Conservation (phyloP, 2,797 vertebrate genomes). For the Poecilia wingei region DNA sequence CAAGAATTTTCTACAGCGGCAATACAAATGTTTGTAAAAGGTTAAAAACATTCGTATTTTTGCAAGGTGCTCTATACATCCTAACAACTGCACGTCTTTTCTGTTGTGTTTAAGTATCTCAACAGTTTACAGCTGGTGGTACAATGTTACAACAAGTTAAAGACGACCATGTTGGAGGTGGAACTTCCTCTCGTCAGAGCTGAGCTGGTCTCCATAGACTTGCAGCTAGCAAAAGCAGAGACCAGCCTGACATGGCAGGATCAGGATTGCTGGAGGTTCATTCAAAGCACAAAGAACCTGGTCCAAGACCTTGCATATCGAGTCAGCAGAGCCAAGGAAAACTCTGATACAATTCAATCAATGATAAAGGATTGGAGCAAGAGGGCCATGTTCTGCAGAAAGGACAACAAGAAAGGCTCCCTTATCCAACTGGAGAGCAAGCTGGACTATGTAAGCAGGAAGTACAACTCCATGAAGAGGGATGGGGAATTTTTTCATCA, state of each 20-base stretch:
- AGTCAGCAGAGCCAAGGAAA: slow-evolving; percentile 78
- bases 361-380: slow-evolving; percentile 81
- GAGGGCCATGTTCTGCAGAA: slow-evolving; percentile 79
- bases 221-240: slow-evolving; percentile 75
- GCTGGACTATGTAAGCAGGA: slow-evolving; percentile 74
- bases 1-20: background rate
- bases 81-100: background rate
- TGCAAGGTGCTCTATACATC: background rate
- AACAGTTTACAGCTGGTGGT: slow-evolving; percentile 82
- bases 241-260: slow-evolving; percentile 78
- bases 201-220: slow-evolving; percentile 76
- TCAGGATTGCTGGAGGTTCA: slow-evolving; percentile 78
- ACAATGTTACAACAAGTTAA: slow-evolving; percentile 84
- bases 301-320: slow-evolving; percentile 73
- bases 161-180: slow-evolving; percentile 80
- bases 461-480: slow-evolving; percentile 76
- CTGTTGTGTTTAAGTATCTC: slow-evolving; percentile 69
- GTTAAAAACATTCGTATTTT: background rate
- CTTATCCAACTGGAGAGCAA: slow-evolving; percentile 82
- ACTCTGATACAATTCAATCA: slow-evolving; percentile 74
- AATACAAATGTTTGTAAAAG: background rate
- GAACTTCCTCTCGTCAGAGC: slow-evolving; percentile 81
- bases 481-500: slow-evolving; percentile 79
- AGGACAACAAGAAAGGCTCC: slow-evolving; percentile 79
- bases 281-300: slow-evolving; percentile 67